phyloP scores from a whole-genome alignment of 1,140 invertebrate genomes.

The Philaenus spumarius region DNA sequence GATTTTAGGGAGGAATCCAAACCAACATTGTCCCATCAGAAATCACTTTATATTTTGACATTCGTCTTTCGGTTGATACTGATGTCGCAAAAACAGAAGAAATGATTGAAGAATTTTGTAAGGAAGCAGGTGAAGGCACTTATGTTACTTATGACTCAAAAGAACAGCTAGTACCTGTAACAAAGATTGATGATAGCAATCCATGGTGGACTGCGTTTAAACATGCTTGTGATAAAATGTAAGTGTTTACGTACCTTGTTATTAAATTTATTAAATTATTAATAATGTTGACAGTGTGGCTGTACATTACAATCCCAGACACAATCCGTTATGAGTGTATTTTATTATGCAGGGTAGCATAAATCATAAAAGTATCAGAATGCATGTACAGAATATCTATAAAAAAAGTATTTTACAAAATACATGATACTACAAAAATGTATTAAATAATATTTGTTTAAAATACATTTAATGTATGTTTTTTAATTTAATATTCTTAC shows the following conservation, averaged over 20 bases:
- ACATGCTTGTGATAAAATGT: slow-evolving; percentile 45
- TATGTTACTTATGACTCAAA: slow-evolving; percentile 65
- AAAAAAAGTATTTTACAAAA: background rate
- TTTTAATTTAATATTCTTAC: no score
- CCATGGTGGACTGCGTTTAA: slow-evolving; percentile 78
- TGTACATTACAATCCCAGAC: background rate
- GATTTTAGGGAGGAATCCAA: slow-evolving; percentile 76
- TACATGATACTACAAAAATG: background rate
- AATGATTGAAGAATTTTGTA: slow-evolving; percentile 67
- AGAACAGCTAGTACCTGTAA: slow-evolving; percentile 53
- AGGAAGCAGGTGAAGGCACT: slow-evolving; percentile 72
- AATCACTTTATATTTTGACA: slow-evolving; percentile 69
- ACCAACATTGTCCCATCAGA: slow-evolving; percentile 86
- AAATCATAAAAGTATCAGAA: background rate
- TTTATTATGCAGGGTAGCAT: background rate
- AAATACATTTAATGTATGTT: no score
- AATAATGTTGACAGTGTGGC: background rate
- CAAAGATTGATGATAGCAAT: slow-evolving; percentile 59
- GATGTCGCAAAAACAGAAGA: slow-evolving; percentile 65
- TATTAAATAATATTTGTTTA: background rate
- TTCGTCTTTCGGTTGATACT: slow-evolving; percentile 65
- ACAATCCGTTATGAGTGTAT: background rate
- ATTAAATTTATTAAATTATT: background rate
- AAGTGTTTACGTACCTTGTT: slow-evolving; percentile 14
- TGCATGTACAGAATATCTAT: background rate